A percentile compares a stretch with the other conserved stretches of the same genome.
These are phyloP conservation scores for Gila orcuttii DNA, from an alignment of 2,113 vertebrate genomes.

Conservation along the genomic window DNA sequence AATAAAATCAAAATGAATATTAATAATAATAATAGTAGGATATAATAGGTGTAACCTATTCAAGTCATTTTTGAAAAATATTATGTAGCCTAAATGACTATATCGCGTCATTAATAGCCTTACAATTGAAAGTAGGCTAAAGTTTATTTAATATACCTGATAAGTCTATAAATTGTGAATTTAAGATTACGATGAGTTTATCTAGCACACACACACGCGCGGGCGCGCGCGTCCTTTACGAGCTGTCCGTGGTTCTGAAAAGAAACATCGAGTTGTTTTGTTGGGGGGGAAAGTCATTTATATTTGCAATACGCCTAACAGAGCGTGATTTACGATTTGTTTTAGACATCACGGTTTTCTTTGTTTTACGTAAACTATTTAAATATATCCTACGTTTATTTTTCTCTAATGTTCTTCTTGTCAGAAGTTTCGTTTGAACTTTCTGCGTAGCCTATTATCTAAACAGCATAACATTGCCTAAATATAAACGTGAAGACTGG, in stretches of 20 bases:
- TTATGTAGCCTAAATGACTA: not conserved
- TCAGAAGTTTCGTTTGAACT: not conserved
- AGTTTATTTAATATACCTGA: not conserved
- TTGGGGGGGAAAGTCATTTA: not conserved
- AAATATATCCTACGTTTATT: not conserved
- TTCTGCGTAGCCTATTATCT: not conserved
- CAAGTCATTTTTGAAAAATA: not conserved
- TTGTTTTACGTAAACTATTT: not conserved
- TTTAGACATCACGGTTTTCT: not conserved
- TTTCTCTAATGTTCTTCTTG: not conserved
- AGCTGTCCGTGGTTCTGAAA: slow-evolving; percentile 57
- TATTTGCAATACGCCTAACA: not conserved
- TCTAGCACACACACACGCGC: not conserved
- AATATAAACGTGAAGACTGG: not conserved
- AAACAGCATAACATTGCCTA: not conserved
- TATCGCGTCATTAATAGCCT: not conserved
- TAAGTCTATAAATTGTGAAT: not conserved
- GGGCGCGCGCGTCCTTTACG: not conserved
- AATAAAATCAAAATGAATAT: not conserved
- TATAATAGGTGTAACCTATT: not conserved
- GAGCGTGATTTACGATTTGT: not conserved
- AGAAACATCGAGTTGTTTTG: not conserved
- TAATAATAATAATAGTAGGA: not conserved
- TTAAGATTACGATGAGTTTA: too few relatives aligned
- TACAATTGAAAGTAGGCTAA: not conserved